These are phyloP conservation scores for Metridium senile DNA, from an alignment of 92 coral and sea anemone species.

Conservation along the genomic window DNA sequence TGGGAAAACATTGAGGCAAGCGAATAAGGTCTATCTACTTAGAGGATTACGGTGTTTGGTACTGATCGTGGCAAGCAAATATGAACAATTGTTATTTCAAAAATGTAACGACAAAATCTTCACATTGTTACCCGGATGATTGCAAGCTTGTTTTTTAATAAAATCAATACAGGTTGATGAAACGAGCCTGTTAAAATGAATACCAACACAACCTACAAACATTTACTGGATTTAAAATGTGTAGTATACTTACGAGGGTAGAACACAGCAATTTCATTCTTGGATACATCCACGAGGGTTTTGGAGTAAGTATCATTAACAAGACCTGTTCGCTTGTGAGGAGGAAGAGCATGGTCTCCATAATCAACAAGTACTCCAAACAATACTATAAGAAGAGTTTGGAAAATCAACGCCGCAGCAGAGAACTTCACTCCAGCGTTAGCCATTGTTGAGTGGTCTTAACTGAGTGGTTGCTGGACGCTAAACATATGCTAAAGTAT, in stretches of 20 bases:
- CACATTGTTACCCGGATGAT: too few species aligned
- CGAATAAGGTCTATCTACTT: too few species aligned
- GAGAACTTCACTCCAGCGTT: constrained; percentile 52
- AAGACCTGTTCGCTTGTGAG: constrained; percentile 35
- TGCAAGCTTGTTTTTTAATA: too few species aligned
- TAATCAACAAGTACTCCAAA: constrained; percentile 74
- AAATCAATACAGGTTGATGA: too few species aligned
- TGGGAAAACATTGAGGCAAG: too few species aligned
- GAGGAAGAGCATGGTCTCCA: constrained; percentile 64
- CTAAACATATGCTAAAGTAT: background rate
- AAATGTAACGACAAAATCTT: too few species aligned
- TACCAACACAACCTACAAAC: too few species aligned
- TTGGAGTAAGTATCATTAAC: constrained; percentile 9
- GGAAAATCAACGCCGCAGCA: constrained; percentile 43
- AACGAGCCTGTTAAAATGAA: too few species aligned
- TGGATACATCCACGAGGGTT: constrained; percentile 16
- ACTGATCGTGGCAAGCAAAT: too few species aligned
- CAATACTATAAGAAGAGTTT: constrained; percentile 57
- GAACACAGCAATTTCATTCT: constrained; percentile 55
- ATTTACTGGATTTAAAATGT: too few species aligned
- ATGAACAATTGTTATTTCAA: too few species aligned
- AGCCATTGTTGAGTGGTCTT: background rate
- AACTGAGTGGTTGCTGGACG: background rate
- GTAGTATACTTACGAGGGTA: constrained; percentile 59
- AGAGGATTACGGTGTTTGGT: too few species aligned